Base-by-base conservation (phyloP, 2,888 invertebrate genomes). In the Spisula solida region DNA sequence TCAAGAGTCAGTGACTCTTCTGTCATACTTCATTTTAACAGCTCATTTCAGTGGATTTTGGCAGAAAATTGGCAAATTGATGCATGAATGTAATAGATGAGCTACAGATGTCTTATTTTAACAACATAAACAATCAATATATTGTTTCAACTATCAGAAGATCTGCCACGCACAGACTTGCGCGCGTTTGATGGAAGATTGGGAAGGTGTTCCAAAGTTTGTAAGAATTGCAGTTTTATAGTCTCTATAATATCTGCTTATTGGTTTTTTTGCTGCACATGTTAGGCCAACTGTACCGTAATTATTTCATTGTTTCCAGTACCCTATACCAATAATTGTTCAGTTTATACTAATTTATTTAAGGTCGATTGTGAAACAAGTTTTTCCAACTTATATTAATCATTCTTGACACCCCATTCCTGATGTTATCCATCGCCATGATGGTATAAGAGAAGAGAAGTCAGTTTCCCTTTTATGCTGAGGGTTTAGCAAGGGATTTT, bases 101-200 rank as follows among this genome's bases (percentile, higher is more conserved):
- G 31, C 12, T 75, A 75, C 75, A 31, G 75, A 25, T 75, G 75
- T 34, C 75, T 66, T 75, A 34, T 75, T 75, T 70, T 75, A 75
- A 75, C 75, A 75, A 75, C 75, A 75, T 75, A 75, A 75, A 75
- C 75, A 75, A 75, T 75, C 34, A 16, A 75, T 75, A 75, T 75
- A 75, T 75, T 75, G 75, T 75, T 75, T 31, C 75, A 12, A 10
- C 16, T 75, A 75, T 75, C 75, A 34, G 34, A 31, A 10, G 75
- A 34, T 10, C 34, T 75, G 75, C 29, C 34, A 75, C 4, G 75
- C 34, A 34, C 4, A 75, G 34, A 31, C 75, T 75, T 31, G 34
- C 31, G 12, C n/a, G 31, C 31, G 18, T 75, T 75, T 75, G 75
- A 75, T 75, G 31, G 29, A 14, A 14, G 14, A 75, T 75, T 16